Conservation (phyloP, 2,797 vertebrate genomes). For the Micrastur ruficollis region DNA sequence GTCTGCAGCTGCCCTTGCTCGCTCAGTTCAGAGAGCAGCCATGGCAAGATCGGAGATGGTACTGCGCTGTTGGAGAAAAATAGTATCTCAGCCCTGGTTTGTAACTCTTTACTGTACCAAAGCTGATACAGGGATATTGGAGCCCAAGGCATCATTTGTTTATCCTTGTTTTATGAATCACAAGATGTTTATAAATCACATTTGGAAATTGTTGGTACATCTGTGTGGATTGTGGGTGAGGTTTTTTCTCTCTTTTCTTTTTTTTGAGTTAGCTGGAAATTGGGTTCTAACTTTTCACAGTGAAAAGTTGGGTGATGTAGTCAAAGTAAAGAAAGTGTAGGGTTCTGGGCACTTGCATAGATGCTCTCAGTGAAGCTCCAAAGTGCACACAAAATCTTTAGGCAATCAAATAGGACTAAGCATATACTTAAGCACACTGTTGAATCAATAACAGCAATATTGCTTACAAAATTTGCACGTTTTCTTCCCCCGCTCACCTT, state of each 20-base stretch:
- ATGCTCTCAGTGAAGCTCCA: not conserved
- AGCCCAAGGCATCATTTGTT: not conserved
- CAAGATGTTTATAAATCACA: not conserved
- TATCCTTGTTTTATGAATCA: not conserved
- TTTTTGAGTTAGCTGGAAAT: not conserved
- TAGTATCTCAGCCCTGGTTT: not conserved
- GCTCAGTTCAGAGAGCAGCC: not conserved
- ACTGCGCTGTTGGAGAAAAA: not conserved
- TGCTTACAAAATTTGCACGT: not conserved
- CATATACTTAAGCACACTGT: not conserved
- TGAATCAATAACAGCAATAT: not conserved
- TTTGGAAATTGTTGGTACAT: not conserved
- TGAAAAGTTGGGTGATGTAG: not conserved
- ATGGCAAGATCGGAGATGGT: fast-evolving
- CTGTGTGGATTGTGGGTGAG: not conserved
- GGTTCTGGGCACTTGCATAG: not conserved
- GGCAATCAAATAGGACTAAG: not conserved
- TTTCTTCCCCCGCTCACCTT: not conserved
- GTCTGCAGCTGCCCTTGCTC: not conserved
- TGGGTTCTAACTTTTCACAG: not conserved
- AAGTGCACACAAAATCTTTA: not conserved
- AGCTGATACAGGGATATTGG: not conserved
- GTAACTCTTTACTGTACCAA: not conserved
- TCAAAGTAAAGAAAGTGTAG: not conserved
- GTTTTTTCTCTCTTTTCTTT: too few species aligned